These are phyloP conservation scores for Pogonomyrmex californicus DNA, from an alignment of 1,140 invertebrate genomes.

Conservation along the genomic window DNA sequence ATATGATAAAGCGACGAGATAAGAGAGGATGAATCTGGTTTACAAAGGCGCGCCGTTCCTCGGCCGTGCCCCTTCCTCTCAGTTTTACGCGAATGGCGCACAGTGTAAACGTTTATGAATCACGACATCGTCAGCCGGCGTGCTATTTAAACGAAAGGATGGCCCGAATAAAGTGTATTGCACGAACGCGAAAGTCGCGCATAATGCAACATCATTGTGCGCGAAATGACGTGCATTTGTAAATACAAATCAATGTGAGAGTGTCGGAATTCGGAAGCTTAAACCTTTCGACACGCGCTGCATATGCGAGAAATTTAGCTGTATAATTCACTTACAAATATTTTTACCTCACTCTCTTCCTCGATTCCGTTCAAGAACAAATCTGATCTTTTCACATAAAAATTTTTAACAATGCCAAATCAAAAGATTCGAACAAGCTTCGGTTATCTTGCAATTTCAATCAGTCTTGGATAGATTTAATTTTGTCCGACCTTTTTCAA, in stretches of 20 bases:
- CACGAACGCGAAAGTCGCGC: slow-evolving; percentile 23
- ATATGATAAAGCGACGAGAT: slow-evolving; percentile 48
- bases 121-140: slow-evolving; percentile 23
- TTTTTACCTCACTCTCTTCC: not conserved
- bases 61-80: slow-evolving; percentile 48
- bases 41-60: slow-evolving; percentile 46
- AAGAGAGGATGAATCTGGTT: slow-evolving; percentile 54
- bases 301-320: not conserved
- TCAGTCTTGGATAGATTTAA: not conserved
- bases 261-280: slow-evolving; percentile 11
- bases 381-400: not conserved
- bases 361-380: not conserved
- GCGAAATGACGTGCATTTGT: slow-evolving; percentile 28
- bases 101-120: slow-evolving; percentile 56
- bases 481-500: not conserved
- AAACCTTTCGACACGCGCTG: not conserved
- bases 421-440: not conserved
- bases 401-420: not conserved
- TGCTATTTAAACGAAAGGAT: slow-evolving; percentile 60
- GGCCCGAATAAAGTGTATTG: slow-evolving; percentile 44
- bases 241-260: not conserved
- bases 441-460: not conserved
- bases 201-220: slow-evolving; percentile 24
- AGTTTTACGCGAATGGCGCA: slow-evolving; percentile 25
- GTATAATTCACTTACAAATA: not conserved